These are phyloP conservation scores for Listrodromus nycthemerus DNA, from an alignment of 2,888 invertebrate species.

Conservation along the genomic window DNA sequence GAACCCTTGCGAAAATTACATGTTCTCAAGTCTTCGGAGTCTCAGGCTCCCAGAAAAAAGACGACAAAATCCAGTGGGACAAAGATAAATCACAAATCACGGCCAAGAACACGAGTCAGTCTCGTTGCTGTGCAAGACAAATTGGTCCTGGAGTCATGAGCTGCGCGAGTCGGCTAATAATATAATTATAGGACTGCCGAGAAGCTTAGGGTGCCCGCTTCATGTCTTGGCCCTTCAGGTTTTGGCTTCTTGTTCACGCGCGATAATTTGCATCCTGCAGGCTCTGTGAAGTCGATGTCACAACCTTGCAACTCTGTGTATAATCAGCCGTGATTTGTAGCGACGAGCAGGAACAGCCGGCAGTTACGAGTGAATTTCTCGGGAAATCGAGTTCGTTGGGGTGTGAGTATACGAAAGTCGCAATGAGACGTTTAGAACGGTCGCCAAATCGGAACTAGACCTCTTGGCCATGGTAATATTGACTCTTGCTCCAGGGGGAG, in stretches of 20 bases:
- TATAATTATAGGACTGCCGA: conserved; percentile 81
- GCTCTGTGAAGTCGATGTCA: conserved; percentile 6
- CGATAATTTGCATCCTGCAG: conserved; percentile 60
- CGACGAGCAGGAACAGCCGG: background rate
- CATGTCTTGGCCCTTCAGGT: conserved; percentile 31
- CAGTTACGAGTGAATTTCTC: background rate
- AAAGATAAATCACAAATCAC: conserved; percentile 81
- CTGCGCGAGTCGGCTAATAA: conserved; percentile 80
- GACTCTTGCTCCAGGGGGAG: too few species aligned
- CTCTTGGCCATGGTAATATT: too few species aligned
- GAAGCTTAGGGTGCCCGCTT: conserved; percentile 26
- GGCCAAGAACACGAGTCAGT: conserved; percentile 70
- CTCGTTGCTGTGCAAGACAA: conserved; percentile 80
- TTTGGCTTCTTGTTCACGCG: conserved; percentile 51
- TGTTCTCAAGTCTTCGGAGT: conserved; percentile 59
- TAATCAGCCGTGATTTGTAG: conserved; percentile 49
- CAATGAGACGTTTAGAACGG: too few species aligned
- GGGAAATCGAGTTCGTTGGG: background rate
- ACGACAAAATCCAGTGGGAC: conserved; percentile 71
- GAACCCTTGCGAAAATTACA: conserved; percentile 73
- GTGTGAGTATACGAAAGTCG: background rate
- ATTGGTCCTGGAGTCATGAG: conserved; percentile 80
- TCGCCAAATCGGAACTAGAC: too few species aligned
- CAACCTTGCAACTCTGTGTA: conserved; percentile 10
- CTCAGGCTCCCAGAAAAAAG: conserved; percentile 52